phyloP scores from a whole-genome alignment of 2,113 vertebrate genomes.

The Sisor rabdophorus region DNA sequence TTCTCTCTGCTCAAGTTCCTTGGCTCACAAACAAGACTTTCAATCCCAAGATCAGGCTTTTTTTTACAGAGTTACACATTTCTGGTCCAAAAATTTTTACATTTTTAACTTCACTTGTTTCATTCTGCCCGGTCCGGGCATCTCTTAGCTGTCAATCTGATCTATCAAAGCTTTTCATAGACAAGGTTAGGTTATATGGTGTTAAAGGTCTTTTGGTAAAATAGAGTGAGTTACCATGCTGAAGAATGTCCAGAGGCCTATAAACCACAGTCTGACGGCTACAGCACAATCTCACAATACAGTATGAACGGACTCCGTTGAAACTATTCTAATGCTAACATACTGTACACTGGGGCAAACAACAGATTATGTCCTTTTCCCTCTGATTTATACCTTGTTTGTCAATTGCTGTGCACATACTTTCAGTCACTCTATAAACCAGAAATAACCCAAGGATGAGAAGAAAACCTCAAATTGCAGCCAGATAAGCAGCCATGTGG shows the following conservation, averaged over 20 bases:
- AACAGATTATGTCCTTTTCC: not conserved
- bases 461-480: conserved; percentile 4
- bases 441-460: not conserved
- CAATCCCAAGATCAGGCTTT: conserved; percentile 10
- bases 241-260: conserved; percentile 15
- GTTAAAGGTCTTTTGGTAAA: conserved; percentile 17
- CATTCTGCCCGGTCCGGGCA: conserved; percentile 15
- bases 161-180: conserved; percentile 39
- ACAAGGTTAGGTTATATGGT: conserved; percentile 21
- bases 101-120: conserved; percentile 27
- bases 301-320: not conserved
- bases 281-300: conserved; percentile 26
- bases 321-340: not conserved
- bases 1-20: conserved; percentile 16
- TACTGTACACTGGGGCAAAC: not conserved
- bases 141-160: conserved; percentile 12
- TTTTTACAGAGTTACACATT: conserved; percentile 11
- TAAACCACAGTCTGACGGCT: conserved; percentile 10
- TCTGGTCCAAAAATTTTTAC: conserved; percentile 22
- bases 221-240: conserved; percentile 1
- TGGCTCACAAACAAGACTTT: conserved; percentile 13
- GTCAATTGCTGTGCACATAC: not conserved
- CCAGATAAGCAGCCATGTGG: not conserved
- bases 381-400: not conserved
- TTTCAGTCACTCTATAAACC: not conserved